Conservation (phyloP, 92 coral and sea anemone genomes). For the Bergia puertoricense region DNA sequence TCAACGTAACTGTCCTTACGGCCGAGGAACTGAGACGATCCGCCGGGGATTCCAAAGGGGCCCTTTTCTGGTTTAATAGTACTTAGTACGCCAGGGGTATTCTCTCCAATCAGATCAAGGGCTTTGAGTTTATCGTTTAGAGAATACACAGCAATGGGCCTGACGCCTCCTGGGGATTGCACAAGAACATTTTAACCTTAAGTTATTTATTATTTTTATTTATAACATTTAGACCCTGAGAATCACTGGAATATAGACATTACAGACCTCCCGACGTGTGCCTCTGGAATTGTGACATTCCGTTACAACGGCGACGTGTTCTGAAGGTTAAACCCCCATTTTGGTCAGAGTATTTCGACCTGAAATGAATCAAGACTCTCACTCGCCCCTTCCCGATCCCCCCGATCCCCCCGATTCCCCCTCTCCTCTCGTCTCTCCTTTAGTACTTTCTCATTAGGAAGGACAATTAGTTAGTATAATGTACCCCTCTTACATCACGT, state of each 20-base stretch:
- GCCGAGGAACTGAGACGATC: slow-evolving; percentile 38
- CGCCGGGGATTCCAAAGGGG: slow-evolving; percentile 27
- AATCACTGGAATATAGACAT: too few species aligned
- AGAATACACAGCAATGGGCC: slow-evolving; percentile 24
- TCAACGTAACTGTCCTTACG: slow-evolving; percentile 11
- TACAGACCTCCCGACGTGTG: too few species aligned
- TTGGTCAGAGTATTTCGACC: background rate
- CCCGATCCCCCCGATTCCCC: too few species aligned
- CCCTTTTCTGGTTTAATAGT: slow-evolving; percentile 5
- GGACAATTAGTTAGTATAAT: too few species aligned
- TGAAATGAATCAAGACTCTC: background rate
- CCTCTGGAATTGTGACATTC: too few species aligned
- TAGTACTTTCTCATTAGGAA: background rate
- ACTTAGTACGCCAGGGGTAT: slow-evolving; percentile 2
- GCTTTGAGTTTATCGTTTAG: slow-evolving; percentile 26
- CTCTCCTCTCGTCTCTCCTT: too few species aligned
- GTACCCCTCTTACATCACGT: too few species aligned
- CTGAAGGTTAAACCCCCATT: background rate
- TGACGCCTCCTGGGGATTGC: slow-evolving; percentile 1
- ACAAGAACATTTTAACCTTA: background rate
- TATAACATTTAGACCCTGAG: too few species aligned
- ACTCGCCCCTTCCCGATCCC: too few species aligned
- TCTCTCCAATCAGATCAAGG: slow-evolving; percentile 28
- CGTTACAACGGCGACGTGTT: too few species aligned
- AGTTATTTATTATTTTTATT: background rate